Evolutionary conservation across 2,888 invertebrate genomes (phyloP), one percentile per base, ranked within the genome.

Genomic region (Trichopoda pennipes): DNA sequence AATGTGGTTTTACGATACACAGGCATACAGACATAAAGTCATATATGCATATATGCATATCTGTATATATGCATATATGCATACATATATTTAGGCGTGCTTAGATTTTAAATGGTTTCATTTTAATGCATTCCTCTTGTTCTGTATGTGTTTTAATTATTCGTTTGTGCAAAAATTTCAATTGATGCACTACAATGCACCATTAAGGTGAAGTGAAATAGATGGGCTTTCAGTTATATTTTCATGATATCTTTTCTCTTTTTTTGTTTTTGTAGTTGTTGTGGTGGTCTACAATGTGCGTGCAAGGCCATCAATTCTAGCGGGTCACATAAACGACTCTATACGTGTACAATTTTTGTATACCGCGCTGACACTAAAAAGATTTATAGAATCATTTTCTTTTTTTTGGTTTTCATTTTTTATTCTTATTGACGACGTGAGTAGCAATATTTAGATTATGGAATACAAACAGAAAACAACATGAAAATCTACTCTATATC

Each of bases 151-250:
- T 16, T 51, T 16, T 44, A 58, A 23, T 58, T 42, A 68, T 60
- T 56, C 42, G 42, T 49, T 49, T 60, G 38, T 58, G 35, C 60
- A 61, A 44, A 69, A 68, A 68, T 68, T 60, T 60, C 68, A 68
- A 68, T 68, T 68, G 68, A 53, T 69, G 68, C 76, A 68, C 75
- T 55, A 69, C 61, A 69, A 23, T 44, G 55, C n/a, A 55, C 47
- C 61, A 69, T 38, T 55, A 56, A 55, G 55, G 47, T 69, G 17
- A 69, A 35, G 32, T 55, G 60, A 53, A n/a, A 38, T 55, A 17
- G 17, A 42, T 16, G 28, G 55, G 66, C 49, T 58, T 66, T 66
- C 47, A 42, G 38, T 42, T 19, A 58, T 42, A 14, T 23, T 23
- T 42, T n/a, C 28, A 38, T 38, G n/a, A n/a, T n/a, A n/a, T 38